Base-by-base conservation (phyloP, 2,888 invertebrate genomes). In the Cryptocheilus praepositus region DNA sequence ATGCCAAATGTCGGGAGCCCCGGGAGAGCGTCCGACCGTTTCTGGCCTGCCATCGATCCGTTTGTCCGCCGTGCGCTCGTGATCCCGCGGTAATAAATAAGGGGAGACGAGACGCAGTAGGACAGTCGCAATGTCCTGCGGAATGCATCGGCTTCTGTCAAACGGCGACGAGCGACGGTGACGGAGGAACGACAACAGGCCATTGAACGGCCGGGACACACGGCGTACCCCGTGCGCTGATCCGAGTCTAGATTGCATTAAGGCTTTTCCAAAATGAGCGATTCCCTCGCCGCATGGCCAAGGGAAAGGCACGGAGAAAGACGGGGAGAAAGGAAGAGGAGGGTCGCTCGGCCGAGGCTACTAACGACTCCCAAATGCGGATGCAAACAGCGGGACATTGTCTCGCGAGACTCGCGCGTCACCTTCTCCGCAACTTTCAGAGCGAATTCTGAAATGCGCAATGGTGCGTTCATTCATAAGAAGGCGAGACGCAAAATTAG, bases 121-220 rank as follows among this genome's bases (percentile, higher is more conserved):
- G 83, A 85, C 85, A 82, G 83, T 84, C 83, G 85, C 82, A 80
- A 83, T 84, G 85, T 85, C 84, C 81, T 82, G 81, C 80, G 83
- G 85, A 85, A 85, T 85, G 85, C 85, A 85, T 84, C 85, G 85
- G 85, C 85, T 85, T 85, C 83, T 83, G 85, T 85, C 85, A 85
- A 85, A 85, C 85, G 84, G 69, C 72, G 84, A 68, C 72, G 74
- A 73, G 51, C 61, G 56, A 45, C 54, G 54, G 53, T 58, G 49
- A 70, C 62, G 70, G 67, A 70, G 64, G 67, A 69, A 70, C 69
- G 67, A 61, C 70, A 60, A 77, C 64, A 61, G 74, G 72, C 67
- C 69, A 70, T 76, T 78, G 77, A 79, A 78, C 76, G 77, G 66
- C 62, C 67, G 56, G 36, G 36, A 36, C 71, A 77, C 64, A 70